These are phyloP conservation scores for Horisme vitalbata DNA, from an alignment of 2,888 invertebrate species.

Conservation along the genomic window DNA sequence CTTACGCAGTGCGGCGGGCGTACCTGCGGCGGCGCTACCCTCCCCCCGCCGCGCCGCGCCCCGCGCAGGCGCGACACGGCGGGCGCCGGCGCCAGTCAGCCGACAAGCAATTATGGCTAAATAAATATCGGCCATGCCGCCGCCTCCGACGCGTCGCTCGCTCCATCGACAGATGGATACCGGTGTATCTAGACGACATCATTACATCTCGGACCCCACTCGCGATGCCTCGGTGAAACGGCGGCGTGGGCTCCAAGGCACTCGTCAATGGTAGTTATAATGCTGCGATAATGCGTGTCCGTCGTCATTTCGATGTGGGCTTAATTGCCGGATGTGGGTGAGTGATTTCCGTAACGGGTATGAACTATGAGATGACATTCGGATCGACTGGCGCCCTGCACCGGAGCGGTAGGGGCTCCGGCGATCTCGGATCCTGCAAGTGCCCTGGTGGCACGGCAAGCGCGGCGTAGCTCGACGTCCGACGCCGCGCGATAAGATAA, in stretches of 20 bases:
- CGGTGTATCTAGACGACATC: conserved; percentile 71
- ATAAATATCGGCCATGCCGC: conserved; percentile 80
- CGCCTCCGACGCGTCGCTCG: conserved; percentile 64
- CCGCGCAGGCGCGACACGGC: conserved; percentile 70
- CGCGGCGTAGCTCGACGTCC: conserved; percentile 59
- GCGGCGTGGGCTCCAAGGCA: conserved; percentile 60
- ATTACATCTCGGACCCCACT: conserved; percentile 63
- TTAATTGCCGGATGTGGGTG: conserved; percentile 59
- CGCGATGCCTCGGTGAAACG: conserved; percentile 58
- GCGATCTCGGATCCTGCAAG: conserved; percentile 43
- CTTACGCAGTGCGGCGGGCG: conserved; percentile 67
- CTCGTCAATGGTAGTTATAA: conserved; percentile 59
- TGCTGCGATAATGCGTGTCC: conserved; percentile 50
- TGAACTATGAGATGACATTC: conserved; percentile 20
- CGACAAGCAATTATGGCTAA: conserved; percentile 82
- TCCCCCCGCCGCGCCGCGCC: conserved; percentile 38
- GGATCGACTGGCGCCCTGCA: conserved; percentile 29
- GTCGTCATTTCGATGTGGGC: conserved; percentile 49
- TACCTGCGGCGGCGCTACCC: conserved; percentile 62
- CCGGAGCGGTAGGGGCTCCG: conserved; percentile 8
- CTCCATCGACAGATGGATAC: conserved; percentile 70
- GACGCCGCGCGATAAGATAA: conserved; percentile 51
- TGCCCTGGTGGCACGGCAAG: too few relatives aligned
- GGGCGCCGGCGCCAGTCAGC: conserved; percentile 81
- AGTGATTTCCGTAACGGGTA: conserved; percentile 49